Conservation (phyloP, 2,113 vertebrate genomes). For the Mormyrus lacerda region DNA sequence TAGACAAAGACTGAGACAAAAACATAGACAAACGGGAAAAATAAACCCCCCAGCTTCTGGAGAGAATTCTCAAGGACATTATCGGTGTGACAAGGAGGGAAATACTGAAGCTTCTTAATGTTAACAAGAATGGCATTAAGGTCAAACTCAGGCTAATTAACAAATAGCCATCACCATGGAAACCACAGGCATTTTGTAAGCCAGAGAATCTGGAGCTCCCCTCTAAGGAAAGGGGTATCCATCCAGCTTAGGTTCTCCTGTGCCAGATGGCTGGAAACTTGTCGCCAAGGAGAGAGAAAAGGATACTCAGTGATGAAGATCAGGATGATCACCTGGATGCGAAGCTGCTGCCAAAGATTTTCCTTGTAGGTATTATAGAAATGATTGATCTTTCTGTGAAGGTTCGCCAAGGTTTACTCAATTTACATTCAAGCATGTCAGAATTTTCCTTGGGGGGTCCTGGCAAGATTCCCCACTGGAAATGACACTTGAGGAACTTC, state of each 20-base stretch:
- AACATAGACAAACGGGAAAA: not conserved
- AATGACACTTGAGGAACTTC: not conserved
- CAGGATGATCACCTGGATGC: not conserved
- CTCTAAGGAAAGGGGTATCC: not conserved
- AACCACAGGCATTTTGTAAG: not conserved
- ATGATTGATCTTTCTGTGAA: not conserved
- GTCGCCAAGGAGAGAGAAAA: not conserved
- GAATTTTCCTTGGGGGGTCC: not conserved
- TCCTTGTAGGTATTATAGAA: not conserved
- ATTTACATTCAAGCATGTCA: not conserved
- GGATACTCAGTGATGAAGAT: not conserved
- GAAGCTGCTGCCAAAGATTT: not conserved
- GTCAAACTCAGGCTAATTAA: not conserved
- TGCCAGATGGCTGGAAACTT: not conserved
- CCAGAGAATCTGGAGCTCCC: not conserved
- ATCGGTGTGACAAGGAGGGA: not conserved
- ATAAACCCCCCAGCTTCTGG: not conserved
- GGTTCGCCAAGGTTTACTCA: not conserved
- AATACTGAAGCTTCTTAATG: not conserved
- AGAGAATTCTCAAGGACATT: not conserved
- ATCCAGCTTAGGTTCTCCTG: not conserved
- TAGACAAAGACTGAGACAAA: not conserved
- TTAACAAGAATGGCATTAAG: not conserved
- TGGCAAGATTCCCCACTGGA: not conserved
- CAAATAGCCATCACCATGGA: not conserved